Percentiles rank a stretch among this genome's conserved stretches.
Conservation (phyloP, 2,797 vertebrate species). For the Loris lydekkerianus region DNA sequence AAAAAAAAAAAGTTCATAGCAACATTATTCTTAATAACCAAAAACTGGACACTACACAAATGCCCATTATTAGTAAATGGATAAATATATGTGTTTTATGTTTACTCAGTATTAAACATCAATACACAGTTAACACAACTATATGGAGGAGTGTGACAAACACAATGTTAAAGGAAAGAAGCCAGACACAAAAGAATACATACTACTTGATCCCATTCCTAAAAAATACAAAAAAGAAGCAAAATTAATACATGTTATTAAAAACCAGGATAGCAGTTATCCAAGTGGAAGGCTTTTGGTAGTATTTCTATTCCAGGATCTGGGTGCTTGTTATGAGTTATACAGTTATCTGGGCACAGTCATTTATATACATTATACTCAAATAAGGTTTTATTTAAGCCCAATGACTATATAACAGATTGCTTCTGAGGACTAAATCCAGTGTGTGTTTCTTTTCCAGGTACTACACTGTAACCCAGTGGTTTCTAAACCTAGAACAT, state of each 20-base stretch:
- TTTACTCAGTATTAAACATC: constrained; percentile 19
- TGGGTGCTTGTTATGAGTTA: background rate
- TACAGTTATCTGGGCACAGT: background rate
- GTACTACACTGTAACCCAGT: background rate
- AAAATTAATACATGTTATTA: constrained; percentile 36
- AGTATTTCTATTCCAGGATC: constrained; percentile 16
- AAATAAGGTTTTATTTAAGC: constrained; percentile 3
- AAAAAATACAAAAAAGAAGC: background rate
- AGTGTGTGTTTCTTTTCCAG: background rate
- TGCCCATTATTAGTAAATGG: background rate
- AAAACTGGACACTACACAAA: background rate
- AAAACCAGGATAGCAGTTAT: constrained; percentile 40
- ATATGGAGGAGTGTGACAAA: background rate
- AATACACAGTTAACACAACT: background rate
- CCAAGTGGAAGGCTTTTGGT: background rate
- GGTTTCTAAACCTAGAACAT: background rate
- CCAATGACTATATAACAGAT: background rate
- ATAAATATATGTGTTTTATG: background rate
- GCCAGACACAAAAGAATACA: constrained; percentile 1
- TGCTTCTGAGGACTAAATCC: constrained; percentile 3
- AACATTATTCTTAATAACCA: constrained; percentile 37
- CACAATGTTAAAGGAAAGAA: constrained; percentile 34
- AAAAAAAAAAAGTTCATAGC: background rate
- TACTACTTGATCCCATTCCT: background rate
- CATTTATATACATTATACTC: constrained; percentile 2